phyloP scores from a whole-genome alignment of 2,888 invertebrate species.

The Eilema griseolum region DNA sequence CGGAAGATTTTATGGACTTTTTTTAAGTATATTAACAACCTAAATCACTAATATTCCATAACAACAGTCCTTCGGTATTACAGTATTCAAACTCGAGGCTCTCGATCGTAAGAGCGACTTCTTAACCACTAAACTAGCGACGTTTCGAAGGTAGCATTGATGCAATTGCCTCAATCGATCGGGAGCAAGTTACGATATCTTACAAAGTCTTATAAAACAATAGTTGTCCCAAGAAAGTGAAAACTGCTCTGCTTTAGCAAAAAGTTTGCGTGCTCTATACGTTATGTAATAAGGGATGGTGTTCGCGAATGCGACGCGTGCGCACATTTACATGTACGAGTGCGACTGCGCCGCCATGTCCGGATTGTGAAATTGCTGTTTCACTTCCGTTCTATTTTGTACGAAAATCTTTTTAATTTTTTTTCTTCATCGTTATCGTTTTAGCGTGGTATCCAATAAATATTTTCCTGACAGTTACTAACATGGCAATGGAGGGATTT shows the following conservation, averaged over 20 bases:
- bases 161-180: neutral
- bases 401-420: too few species aligned
- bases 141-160: neutral
- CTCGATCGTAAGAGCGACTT: too few species aligned
- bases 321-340: constrained; percentile 63
- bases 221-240: constrained; percentile 71
- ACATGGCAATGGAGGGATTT: too few species aligned
- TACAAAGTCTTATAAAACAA: constrained; percentile 55
- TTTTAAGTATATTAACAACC: too few species aligned
- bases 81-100: too few species aligned
- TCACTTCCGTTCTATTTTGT: constrained; percentile 73
- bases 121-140: too few species aligned
- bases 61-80: too few species aligned
- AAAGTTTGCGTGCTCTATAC: constrained; percentile 68
- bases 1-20: too few species aligned
- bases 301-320: constrained; percentile 62
- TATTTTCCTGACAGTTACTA: too few species aligned
- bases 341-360: constrained; percentile 62
- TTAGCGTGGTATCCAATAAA: too few species aligned
- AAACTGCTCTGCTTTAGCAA: constrained; percentile 73
- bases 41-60: too few species aligned
- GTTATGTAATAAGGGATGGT: constrained; percentile 82
- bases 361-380: constrained; percentile 83
- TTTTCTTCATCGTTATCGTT: too few species aligned
- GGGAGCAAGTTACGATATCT: constrained; percentile 33